A percentile compares a stretch with the other conserved stretches of the same genome.
phyloP scores from a whole-genome alignment of 2,113 vertebrate species.

The Pangasianodon hypophthalmus region DNA sequence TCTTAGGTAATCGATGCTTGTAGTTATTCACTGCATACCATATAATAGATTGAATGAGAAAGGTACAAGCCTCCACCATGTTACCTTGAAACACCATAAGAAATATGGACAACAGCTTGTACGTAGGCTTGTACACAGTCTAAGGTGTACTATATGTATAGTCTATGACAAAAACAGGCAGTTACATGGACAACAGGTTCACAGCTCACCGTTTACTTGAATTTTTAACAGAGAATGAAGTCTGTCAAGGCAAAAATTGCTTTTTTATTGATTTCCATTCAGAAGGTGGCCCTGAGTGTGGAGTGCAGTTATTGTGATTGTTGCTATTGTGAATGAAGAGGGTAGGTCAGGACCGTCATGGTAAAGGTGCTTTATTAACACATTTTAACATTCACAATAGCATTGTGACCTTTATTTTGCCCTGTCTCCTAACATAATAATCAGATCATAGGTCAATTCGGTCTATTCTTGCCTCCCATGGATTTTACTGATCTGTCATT shows the following conservation, averaged over 20 bases:
- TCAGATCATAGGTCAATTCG: neutral
- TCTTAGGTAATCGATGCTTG: neutral
- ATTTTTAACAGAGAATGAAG: neutral
- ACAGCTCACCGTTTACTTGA: neutral
- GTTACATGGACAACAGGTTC: neutral
- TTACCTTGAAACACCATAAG: neutral
- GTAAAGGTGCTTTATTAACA: neutral
- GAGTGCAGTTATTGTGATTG: neutral
- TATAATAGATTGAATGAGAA: neutral
- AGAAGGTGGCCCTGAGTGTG: neutral
- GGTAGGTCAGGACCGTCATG: neutral
- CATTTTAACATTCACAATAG: conserved; percentile 1
- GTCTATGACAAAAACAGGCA: neutral
- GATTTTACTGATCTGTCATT: neutral
- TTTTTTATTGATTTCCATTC: neutral
- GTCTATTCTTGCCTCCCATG: neutral
- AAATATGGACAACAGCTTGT: neutral
- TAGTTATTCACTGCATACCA: neutral
- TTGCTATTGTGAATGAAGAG: neutral
- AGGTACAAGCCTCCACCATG: neutral
- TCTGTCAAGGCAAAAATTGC: neutral
- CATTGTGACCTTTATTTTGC: neutral
- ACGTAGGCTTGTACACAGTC: neutral
- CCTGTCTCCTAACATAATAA: neutral
- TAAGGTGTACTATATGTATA: neutral